A percentile compares a stretch with the other conserved stretches of the same genome.
These are phyloP conservation scores for Pachycephus smyrnensis DNA, from an alignment of 2,888 invertebrate species.

Conservation along the genomic window DNA sequence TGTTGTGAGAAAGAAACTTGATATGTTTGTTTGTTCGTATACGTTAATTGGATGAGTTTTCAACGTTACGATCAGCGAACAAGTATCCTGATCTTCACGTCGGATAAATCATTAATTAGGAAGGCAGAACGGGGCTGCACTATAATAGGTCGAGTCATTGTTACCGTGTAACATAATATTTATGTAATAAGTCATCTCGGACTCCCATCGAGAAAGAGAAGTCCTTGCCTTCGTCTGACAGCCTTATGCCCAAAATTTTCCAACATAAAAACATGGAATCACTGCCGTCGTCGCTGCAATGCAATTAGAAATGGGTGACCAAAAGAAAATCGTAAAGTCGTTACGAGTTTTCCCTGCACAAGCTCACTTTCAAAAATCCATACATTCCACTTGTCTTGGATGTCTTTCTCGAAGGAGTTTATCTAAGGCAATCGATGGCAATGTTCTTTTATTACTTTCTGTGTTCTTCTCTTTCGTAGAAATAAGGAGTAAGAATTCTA, in stretches of 20 bases:
- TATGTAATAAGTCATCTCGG: constrained; percentile 24
- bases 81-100: neutral
- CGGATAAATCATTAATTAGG: neutral
- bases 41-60: neutral
- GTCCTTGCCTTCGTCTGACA: neutral
- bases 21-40: neutral
- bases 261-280: neutral
- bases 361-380: neutral
- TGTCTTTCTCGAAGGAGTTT: neutral
- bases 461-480: no score
- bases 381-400: neutral
- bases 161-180: constrained; percentile 33
- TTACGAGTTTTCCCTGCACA: neutral
- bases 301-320: no score
- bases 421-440: neutral
- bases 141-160: constrained; percentile 8
- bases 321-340: neutral
- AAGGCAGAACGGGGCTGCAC: neutral
- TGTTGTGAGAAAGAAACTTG: neutral
- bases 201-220: neutral
- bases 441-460: neutral
- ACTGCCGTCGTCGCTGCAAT: neutral
- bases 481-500: no score
- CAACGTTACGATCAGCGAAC: neutral
- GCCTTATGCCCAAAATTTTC: neutral